Conservation (phyloP, 2,888 invertebrate genomes). For the Nematopogon swammerdamellus region DNA sequence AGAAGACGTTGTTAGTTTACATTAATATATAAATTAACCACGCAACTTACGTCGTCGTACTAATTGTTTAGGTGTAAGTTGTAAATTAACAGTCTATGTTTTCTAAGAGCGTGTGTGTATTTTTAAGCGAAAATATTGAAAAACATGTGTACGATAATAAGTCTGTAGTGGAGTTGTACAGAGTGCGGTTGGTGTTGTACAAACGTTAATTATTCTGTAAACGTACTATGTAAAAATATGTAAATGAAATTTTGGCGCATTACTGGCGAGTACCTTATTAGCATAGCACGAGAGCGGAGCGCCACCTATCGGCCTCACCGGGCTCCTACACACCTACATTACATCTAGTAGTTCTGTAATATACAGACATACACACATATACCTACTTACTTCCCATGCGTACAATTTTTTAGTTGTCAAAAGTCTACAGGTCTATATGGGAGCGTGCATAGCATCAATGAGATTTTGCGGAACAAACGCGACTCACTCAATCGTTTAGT, state of each 20-base stretch:
- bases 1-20: conserved; percentile 19
- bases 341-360: no score
- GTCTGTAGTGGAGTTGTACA: conserved; percentile 33
- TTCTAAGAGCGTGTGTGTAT: neutral
- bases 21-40: conserved; percentile 27
- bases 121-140: no score
- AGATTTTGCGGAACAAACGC: no score
- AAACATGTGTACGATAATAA: neutral
- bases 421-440: no score
- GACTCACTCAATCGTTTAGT: no score
- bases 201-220: conserved; percentile 23
- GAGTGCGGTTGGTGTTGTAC: conserved; percentile 53
- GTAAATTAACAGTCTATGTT: neutral
- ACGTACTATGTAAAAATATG: conserved; percentile 40
- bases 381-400: no score
- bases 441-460: no score
- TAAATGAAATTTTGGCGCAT: conserved; percentile 53
- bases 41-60: conserved; percentile 47
- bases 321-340: no score
- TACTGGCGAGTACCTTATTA: conserved; percentile 59
- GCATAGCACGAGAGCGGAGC: conserved; percentile 27
- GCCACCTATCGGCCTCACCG: no score
- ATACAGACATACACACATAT: no score
- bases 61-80: conserved; percentile 21
- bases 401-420: no score